These are phyloP conservation scores for Muscicapa striata DNA, from an alignment of 2,797 vertebrate species.

Conservation along the genomic window DNA sequence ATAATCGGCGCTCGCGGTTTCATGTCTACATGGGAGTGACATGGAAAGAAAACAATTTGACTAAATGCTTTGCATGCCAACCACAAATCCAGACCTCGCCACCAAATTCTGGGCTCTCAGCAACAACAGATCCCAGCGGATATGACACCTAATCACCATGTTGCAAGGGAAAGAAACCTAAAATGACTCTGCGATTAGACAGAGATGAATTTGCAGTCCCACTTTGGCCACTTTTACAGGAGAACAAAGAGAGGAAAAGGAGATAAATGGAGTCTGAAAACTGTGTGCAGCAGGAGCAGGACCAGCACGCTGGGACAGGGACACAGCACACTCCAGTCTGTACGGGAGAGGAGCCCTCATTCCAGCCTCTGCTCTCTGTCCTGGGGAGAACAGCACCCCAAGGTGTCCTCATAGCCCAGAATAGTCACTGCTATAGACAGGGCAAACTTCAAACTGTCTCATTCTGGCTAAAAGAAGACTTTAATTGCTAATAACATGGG, in stretches of 20 bases:
- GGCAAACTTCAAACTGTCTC: not conserved
- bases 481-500: not conserved
- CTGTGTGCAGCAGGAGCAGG: not conserved
- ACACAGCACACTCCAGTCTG: accelerated
- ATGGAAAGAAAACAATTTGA: not conserved
- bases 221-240: not conserved
- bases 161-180: not conserved
- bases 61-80: not conserved
- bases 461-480: not conserved
- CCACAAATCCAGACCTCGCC: not conserved
- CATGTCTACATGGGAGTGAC: not conserved
- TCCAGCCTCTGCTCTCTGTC: not conserved
- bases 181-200: not conserved
- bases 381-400: not conserved
- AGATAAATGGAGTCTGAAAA: not conserved
- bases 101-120: not conserved
- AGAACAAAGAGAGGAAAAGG: not conserved
- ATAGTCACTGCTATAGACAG: not conserved
- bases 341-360: not conserved
- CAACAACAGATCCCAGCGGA: not conserved
- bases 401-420: not conserved
- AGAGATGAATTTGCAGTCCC: not conserved
- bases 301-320: accelerated
- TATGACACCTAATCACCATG: not conserved
- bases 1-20: not conserved